Percentiles rank a stretch among this genome's conserved stretches.
These are phyloP conservation scores for Drosophila infuscata DNA, from an alignment of 2,888 invertebrate species.

Conservation along the genomic window DNA sequence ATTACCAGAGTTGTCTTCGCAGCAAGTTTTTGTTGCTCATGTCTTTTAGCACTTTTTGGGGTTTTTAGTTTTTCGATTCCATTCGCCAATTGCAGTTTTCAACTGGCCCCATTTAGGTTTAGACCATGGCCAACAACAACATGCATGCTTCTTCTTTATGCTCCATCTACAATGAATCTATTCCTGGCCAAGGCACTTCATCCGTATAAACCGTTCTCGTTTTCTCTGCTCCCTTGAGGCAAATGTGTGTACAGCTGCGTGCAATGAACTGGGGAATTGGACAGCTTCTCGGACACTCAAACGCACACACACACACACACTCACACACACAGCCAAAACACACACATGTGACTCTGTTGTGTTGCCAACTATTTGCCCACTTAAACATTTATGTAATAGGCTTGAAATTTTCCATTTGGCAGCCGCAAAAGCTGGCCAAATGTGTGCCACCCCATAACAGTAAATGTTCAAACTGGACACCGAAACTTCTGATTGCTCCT, in stretches of 20 bases:
- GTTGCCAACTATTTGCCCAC: constrained; percentile 67
- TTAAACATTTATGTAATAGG: constrained; percentile 79
- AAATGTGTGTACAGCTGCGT: constrained; percentile 75
- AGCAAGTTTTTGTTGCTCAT: constrained; percentile 47
- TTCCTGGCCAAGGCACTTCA: constrained; percentile 45
- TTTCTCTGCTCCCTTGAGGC: constrained; percentile 49
- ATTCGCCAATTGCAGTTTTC: constrained; percentile 73
- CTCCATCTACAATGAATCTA: neutral
- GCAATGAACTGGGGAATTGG: constrained; percentile 57
- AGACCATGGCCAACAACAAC: constrained; percentile 33
- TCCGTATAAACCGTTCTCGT: constrained; percentile 34
- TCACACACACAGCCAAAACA: constrained; percentile 1
- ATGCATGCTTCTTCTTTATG: neutral
- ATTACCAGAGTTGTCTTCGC: constrained; percentile 76
- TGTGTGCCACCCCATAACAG: constrained; percentile 47
- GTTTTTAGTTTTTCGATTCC: constrained; percentile 23
- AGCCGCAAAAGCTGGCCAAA: constrained; percentile 62
- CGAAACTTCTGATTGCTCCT: constrained; percentile 8
- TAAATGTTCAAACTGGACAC: constrained; percentile 18
- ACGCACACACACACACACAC: constrained; percentile 7
- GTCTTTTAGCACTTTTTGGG: neutral
- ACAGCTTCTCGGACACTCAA: constrained; percentile 13
- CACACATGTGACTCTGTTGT: constrained; percentile 33
- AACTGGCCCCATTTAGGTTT: constrained; percentile 69
- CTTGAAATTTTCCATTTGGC: constrained; percentile 72